Evolutionary conservation across 2,113 vertebrate genomes (phyloP).

Genomic region (Craseonycteris thonglongyai): DNA sequence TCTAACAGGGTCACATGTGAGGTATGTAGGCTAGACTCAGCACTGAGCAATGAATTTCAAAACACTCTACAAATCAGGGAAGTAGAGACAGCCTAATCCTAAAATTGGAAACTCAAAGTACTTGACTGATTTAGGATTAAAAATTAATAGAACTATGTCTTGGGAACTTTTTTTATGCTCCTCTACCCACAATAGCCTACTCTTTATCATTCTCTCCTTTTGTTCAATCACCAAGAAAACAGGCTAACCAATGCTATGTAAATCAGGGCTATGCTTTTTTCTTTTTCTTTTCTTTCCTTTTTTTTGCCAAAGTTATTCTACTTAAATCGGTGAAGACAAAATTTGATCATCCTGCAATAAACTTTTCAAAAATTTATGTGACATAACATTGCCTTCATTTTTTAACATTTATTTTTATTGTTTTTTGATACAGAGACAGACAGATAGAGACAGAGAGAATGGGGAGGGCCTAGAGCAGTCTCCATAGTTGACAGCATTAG

Average conservation of each 20-base stretch:
- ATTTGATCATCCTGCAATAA: too few relatives aligned
- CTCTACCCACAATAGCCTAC: background rate
- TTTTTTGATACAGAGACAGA: too few relatives aligned
- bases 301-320: too few relatives aligned
- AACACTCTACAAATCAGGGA: background rate
- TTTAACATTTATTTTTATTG: too few relatives aligned
- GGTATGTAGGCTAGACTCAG: background rate
- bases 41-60: background rate
- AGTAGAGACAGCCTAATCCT: background rate
- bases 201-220: background rate
- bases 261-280: background rate
- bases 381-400: too few relatives aligned
- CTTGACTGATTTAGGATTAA: background rate
- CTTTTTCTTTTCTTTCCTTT: too few relatives aligned
- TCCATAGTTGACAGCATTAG: too few relatives aligned
- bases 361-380: too few relatives aligned
- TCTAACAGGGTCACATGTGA: background rate
- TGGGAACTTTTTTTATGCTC: background rate
- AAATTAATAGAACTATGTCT: background rate
- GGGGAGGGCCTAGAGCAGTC: too few relatives aligned
- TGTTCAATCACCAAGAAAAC: background rate
- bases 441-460: too few relatives aligned
- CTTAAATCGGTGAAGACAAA: too few relatives aligned
- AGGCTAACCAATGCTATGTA: background rate
- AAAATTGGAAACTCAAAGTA: background rate